Conservation (phyloP, 1,140 invertebrate genomes). For the Muscidifurax raptorellus region DNA sequence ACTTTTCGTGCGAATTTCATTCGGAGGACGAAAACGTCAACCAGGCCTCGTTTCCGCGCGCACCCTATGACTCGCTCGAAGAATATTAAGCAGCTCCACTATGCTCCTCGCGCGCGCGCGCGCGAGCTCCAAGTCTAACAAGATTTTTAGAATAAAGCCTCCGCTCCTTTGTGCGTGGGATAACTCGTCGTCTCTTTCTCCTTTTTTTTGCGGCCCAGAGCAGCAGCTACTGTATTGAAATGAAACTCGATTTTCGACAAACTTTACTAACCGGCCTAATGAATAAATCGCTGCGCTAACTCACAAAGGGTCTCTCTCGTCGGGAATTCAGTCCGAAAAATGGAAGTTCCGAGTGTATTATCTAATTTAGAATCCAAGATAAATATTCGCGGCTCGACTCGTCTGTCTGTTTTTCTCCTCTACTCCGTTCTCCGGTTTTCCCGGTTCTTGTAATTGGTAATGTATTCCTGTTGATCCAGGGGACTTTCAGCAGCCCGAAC, state of each 20-base stretch:
- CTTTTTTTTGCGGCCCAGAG: neutral
- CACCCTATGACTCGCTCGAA: conserved; percentile 28
- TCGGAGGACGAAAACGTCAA: conserved; percentile 21
- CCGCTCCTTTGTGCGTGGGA: conserved; percentile 8
- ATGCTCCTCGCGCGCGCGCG: neutral
- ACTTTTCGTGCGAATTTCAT: conserved; percentile 30
- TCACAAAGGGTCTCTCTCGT: neutral
- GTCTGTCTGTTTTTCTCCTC: neutral
- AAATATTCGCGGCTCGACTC: conserved; percentile 19
- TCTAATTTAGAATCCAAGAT: conserved; percentile 15
- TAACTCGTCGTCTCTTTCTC: conserved; percentile 20
- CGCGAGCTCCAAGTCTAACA: conserved; percentile 39
- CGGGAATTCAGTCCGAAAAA: conserved; percentile 3
- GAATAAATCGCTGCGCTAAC: conserved; percentile 42
- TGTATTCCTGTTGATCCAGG: neutral
- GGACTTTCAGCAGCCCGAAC: neutral
- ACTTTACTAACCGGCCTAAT: conserved; percentile 39
- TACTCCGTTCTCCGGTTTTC: neutral
- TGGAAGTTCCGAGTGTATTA: neutral
- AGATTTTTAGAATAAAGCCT: conserved; percentile 48
- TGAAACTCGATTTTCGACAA: conserved; percentile 46
- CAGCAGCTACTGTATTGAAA: conserved; percentile 32
- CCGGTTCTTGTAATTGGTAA: no score
- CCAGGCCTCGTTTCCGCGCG: neutral
- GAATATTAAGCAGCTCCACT: conserved; percentile 36